These are phyloP conservation scores for Notocelia uddmanniana DNA, from an alignment of 2,888 invertebrate species.

Conservation along the genomic window DNA sequence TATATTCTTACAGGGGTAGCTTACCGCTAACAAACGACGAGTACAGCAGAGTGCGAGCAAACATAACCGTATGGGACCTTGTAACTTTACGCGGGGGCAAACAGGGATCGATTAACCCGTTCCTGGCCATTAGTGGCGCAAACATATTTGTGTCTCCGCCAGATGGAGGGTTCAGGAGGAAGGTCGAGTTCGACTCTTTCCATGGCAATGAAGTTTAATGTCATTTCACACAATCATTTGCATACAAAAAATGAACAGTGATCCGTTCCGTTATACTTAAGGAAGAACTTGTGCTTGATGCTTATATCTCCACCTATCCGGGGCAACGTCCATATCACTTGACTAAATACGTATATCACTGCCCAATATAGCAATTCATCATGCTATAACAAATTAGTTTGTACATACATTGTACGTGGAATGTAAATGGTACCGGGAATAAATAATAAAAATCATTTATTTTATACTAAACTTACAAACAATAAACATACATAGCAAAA, in stretches of 20 bases:
- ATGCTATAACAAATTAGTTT: too few species aligned
- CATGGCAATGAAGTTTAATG: background rate
- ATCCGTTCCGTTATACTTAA: too few species aligned
- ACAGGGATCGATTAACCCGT: slow-evolving; percentile 46
- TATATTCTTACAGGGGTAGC: background rate
- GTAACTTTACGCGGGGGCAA: slow-evolving; percentile 44
- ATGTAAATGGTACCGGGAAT: too few species aligned
- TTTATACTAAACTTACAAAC: too few species aligned
- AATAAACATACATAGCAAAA: too few species aligned
- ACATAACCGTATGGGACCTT: slow-evolving; percentile 31
- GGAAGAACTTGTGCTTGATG: too few species aligned
- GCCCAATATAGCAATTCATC: too few species aligned
- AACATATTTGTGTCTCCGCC: slow-evolving; percentile 39
- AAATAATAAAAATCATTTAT: too few species aligned
- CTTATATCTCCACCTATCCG: too few species aligned
- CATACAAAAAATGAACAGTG: background rate
- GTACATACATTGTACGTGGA: too few species aligned
- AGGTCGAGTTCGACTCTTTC: background rate
- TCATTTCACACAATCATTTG: background rate
- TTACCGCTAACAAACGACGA: background rate
- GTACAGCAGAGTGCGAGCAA: slow-evolving; percentile 18
- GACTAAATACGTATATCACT: too few species aligned
- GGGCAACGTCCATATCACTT: too few species aligned
- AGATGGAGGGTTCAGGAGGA: slow-evolving; percentile 8
- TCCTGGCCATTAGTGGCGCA: slow-evolving; percentile 41